Percentiles rank a stretch among this genome's conserved stretches.
Evolutionary conservation across 2,797 vertebrate species (phyloP).

Genomic region (Arremon aurantiirostris): DNA sequence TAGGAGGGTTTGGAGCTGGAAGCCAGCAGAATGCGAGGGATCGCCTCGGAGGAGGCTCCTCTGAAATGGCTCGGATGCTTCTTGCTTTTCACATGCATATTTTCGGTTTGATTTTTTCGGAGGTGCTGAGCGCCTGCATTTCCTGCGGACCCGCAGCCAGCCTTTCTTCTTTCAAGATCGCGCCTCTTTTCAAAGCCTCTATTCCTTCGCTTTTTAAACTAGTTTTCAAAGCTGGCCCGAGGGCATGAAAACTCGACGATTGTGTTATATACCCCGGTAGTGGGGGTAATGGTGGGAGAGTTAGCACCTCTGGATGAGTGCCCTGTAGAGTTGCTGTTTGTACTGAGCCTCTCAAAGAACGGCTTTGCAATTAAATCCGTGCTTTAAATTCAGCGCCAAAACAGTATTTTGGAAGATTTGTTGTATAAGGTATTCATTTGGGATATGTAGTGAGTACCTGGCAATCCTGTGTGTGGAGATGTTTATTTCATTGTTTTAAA

Average conservation of each 20-base stretch:
- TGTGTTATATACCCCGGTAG: conserved; percentile 58
- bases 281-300: conserved; percentile 51
- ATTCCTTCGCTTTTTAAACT: background rate
- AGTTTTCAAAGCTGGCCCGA: conserved; percentile 34
- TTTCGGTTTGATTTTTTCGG: conserved; percentile 19
- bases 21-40: background rate
- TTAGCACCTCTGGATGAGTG: conserved; percentile 49
- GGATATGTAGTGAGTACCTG: background rate
- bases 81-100: conserved; percentile 60
- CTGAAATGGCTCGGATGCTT: background rate
- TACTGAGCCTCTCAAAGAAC: background rate
- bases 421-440: background rate
- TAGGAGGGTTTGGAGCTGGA: background rate
- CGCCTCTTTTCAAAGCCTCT: conserved; percentile 23
- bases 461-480: background rate
- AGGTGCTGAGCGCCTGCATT: conserved; percentile 31
- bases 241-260: conserved; percentile 33
- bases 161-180: conserved; percentile 35
- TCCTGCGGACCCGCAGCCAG: conserved; percentile 25
- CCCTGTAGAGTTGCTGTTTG: background rate
- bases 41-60: background rate
- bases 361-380: background rate
- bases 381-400: conserved; percentile 4
- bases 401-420: background rate
- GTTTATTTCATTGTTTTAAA: background rate